Conservation (phyloP, 2,888 invertebrate genomes). For the Athrips mouffetella region DNA sequence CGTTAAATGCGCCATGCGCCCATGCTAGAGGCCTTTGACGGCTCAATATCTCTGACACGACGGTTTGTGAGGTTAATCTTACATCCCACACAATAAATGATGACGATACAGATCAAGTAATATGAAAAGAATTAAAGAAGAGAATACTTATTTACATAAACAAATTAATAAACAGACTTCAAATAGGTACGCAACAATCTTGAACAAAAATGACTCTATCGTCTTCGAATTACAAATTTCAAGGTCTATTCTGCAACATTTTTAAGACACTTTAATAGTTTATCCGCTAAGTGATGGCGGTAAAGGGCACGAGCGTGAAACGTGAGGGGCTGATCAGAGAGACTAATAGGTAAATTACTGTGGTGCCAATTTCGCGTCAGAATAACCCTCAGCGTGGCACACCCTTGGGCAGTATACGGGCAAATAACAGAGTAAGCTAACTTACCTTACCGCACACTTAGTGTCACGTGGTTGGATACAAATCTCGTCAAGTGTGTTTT, state of each 20-base stretch:
- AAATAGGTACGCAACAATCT: neutral
- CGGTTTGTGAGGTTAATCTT: no score
- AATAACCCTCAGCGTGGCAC: constrained; percentile 27
- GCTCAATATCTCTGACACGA: no score
- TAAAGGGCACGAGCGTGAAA: constrained; percentile 39
- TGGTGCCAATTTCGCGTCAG: constrained; percentile 28
- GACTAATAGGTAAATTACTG: constrained; percentile 54
- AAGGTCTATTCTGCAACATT: constrained; percentile 8
- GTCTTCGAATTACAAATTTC: constrained; percentile 17
- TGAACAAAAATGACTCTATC: constrained; percentile 14
- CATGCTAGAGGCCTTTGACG: no score
- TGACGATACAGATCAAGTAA: no score
- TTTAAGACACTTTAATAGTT: constrained; percentile 16
- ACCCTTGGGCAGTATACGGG: constrained; percentile 26
- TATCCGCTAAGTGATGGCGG: constrained; percentile 23
- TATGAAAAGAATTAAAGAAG: no score
- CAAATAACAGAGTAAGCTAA: constrained; percentile 25
- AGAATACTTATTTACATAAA: no score
- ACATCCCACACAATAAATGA: no score
- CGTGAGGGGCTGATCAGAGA: constrained; percentile 46
- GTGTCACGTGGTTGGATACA: constrained; percentile 11
- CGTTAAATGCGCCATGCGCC: no score
- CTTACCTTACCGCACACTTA: constrained; percentile 17
- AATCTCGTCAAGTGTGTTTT: constrained; percentile 6
- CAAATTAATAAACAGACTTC: no score